Conservation (phyloP, 1,140 invertebrate species). For the Drosophila hydei region DNA sequence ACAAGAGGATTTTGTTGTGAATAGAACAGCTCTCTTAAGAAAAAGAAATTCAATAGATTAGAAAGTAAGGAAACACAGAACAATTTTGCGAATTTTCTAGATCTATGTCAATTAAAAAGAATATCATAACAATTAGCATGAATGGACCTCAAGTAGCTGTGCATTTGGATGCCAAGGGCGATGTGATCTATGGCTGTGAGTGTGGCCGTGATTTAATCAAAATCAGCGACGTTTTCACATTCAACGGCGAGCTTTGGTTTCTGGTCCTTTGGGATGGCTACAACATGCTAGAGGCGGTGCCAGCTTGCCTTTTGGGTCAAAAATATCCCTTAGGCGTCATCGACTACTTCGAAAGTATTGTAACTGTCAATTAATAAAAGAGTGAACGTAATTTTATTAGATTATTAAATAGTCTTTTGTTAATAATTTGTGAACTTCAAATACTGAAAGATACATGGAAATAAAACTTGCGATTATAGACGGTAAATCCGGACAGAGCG, state of each 20-base stretch:
- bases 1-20: not conserved
- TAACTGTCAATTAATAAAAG: no score
- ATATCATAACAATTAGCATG: slow-evolving; percentile 4
- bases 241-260: slow-evolving; percentile 5
- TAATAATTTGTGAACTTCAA: no score
- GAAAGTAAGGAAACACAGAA: no score
- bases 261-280: slow-evolving; percentile 28
- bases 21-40: not conserved
- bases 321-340: not conserved
- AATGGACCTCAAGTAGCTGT: slow-evolving; percentile 15
- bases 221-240: not conserved
- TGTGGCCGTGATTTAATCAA: not conserved
- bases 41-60: not conserved
- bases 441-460: no score
- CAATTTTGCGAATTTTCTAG: no score
- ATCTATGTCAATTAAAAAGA: no score
- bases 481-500: no score
- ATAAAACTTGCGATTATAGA: no score
- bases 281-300: slow-evolving; percentile 20
- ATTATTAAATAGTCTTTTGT: no score
- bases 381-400: no score
- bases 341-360: slow-evolving; percentile 1
- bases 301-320: not conserved
- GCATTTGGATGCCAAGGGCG: slow-evolving; percentile 5
- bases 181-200: slow-evolving; percentile 25